Percentiles rank a stretch among this genome's conserved stretches.
Conservation (phyloP, 2,113 vertebrate species). For the Aptenodytes forsteri region DNA sequence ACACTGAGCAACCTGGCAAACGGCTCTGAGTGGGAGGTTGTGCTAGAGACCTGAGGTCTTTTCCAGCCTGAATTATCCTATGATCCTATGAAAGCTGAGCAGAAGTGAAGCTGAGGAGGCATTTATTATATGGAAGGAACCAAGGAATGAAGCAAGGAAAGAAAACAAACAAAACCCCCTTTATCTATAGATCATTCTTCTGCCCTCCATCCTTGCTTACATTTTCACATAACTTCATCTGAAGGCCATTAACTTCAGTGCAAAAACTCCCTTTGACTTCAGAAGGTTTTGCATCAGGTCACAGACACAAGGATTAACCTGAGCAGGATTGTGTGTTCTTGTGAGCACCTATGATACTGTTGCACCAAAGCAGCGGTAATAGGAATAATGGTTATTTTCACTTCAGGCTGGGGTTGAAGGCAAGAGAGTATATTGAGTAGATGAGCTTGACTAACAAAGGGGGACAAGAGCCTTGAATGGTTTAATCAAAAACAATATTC, state of each 20-base stretch:
- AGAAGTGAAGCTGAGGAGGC: background rate
- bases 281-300: background rate
- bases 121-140: background rate
- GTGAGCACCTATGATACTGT: background rate
- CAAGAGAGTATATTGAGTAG: background rate
- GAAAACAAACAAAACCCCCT: background rate
- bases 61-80: background rate
- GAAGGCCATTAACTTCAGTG: background rate
- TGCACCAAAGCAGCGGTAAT: background rate
- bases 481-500: slow-evolving; percentile 43
- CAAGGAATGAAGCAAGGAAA: background rate
- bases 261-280: background rate
- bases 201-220: background rate
- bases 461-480: background rate
- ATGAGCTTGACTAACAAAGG: slow-evolving; percentile 25
- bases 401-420: background rate
- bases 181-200: background rate
- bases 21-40: background rate
- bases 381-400: background rate
- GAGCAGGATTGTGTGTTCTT: background rate
- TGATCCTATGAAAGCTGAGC: background rate
- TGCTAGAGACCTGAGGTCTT: background rate
- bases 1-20: background rate
- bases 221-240: background rate
- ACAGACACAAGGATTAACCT: background rate